Evolutionary conservation across 2,888 invertebrate species (phyloP), one percentile per base, ranked within the genome.

Genomic region (Andrena bucephala): DNA sequence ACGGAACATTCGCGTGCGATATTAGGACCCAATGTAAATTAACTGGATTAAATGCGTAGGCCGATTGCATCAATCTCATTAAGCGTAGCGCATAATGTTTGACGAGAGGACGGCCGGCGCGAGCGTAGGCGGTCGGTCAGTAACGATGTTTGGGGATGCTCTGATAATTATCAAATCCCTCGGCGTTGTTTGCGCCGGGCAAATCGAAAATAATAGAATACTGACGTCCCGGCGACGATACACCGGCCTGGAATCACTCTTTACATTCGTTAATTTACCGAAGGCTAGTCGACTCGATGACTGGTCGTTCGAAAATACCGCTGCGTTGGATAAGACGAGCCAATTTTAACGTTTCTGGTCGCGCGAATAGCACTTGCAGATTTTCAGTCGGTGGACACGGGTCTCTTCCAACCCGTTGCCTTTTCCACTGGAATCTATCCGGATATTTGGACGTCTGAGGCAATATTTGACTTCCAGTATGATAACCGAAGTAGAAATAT

Each of bases 51-150:
- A 87, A 89, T 89, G 88, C 90, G 87, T 87, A 83, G 88, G 84
- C 80, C 89, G 90, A 92, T 92, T 91, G 90, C 90, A 91, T 93
- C 91, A 91, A 92, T 92, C 91, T 92, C 91, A 91, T 92, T 92
- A 92, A 90, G 89, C 88, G 87, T 65, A 79, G 88, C 85, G 87
- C 88, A 89, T 89, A 91, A 90, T 91, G 89, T 91, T 92, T 91
- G 89, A 87, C 87, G 86, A 89, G 87, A 84, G 79, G 70, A 81
- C 62, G 76, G 74, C 63, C 70, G 33, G 79, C 71, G 77, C 84
- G 78, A 77, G 71, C 80, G 73, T 79, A 79, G 85, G 86, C 84
- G 78, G 81, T 81, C 84, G 82, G 88, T 84, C 87, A 87, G 90
- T 90, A 91, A 90, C 89, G 88, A 90, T 89, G 89, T 91, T 92